Evolutionary conservation across 2,113 vertebrate species (phyloP).

Genomic region (Bostrychus sinensis): DNA sequence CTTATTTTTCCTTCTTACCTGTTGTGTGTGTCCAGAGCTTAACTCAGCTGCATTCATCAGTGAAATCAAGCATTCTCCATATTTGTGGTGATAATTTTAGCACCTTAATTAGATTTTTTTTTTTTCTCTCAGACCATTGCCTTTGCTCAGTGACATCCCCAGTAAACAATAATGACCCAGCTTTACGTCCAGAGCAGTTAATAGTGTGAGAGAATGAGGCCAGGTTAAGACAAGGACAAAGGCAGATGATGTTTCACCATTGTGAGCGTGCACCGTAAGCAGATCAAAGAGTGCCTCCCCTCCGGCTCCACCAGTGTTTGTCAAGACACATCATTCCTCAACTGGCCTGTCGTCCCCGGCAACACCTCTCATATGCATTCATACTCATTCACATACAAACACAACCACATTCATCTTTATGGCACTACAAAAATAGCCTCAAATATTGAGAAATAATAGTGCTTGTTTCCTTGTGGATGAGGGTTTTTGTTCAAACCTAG

Average conservation of each 20-base stretch:
- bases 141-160: background rate
- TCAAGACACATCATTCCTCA: conserved; percentile 61
- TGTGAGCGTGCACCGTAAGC: conserved; percentile 27
- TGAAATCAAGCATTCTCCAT: too few species aligned
- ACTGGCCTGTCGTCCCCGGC: conserved; percentile 49
- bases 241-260: conserved; percentile 26
- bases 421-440: conserved; percentile 10
- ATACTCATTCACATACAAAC: background rate
- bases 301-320: conserved; percentile 48
- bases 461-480: background rate
- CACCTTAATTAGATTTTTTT: too few species aligned
- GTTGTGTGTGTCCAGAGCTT: too few species aligned
- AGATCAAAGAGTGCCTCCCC: conserved; percentile 44
- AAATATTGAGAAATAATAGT: conserved; percentile 11
- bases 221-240: conserved; percentile 35
- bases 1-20: too few species aligned
- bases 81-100: background rate
- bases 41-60: too few species aligned
- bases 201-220: conserved; percentile 27
- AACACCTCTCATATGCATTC: conserved; percentile 29
- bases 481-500: background rate
- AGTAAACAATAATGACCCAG: background rate
- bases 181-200: conserved; percentile 14
- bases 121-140: too few species aligned
- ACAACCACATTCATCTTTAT: conserved; percentile 4